Percentiles rank a stretch among this genome's conserved stretches.
Evolutionary conservation across 2,797 vertebrate genomes (phyloP).

Genomic region (Garrulus glandarius): DNA sequence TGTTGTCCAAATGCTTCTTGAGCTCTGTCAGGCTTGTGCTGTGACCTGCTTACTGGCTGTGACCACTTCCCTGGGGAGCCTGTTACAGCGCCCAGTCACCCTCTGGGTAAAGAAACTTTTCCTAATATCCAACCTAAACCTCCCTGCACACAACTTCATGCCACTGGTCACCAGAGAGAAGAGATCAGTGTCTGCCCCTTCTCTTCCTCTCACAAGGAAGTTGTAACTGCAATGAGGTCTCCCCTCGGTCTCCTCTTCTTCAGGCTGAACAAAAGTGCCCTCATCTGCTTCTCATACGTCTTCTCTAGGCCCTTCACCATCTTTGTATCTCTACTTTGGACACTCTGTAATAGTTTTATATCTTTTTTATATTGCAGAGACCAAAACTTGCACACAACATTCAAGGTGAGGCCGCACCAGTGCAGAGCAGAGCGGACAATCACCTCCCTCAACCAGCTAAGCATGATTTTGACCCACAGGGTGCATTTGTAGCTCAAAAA

Average conservation of each 20-base stretch:
- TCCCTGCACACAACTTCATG: not conserved
- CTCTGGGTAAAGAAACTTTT: not conserved
- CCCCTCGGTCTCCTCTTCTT: not conserved
- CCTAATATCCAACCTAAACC: not conserved
- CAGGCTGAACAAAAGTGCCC: not conserved
- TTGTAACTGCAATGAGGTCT: not conserved
- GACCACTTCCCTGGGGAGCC: not conserved
- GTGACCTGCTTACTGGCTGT: not conserved
- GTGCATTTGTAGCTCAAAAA: not conserved
- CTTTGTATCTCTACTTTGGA: not conserved
- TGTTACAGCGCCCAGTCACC: not conserved
- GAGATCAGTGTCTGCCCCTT: not conserved
- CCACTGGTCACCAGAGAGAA: not conserved
- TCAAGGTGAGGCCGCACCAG: not conserved
- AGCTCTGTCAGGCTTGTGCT: not conserved
- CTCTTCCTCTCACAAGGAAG: not conserved
- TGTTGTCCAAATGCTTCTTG: not conserved
- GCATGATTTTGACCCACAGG: not conserved
- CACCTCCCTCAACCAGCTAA: not conserved
- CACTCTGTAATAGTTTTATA: not conserved
- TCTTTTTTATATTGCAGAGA: not conserved
- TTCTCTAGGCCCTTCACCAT: not conserved
- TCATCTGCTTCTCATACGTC: fast-evolving
- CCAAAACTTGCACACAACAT: not conserved
- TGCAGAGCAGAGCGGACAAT: fast-evolving